phyloP scores from a whole-genome alignment of 2,888 invertebrate genomes.

The Chymomyza amoena region DNA sequence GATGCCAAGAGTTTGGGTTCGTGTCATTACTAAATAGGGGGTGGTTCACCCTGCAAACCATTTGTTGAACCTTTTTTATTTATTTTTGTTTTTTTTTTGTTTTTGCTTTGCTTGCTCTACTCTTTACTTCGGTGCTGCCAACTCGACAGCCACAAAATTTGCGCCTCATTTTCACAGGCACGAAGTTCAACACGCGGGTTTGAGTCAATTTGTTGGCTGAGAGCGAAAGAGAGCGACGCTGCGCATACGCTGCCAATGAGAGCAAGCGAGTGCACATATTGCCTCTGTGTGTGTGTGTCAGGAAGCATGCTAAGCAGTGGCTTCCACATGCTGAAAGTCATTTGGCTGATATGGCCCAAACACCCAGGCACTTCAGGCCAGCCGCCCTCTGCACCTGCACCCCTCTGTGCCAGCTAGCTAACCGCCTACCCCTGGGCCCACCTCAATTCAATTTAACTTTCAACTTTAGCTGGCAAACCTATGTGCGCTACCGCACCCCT shows the following conservation, averaged over 20 bases:
- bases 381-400: too few species aligned
- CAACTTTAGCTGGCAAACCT: conserved; percentile 48
- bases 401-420: too few species aligned
- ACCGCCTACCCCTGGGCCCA: conserved; percentile 23
- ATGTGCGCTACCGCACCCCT: conserved; percentile 1
- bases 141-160: conserved; percentile 63
- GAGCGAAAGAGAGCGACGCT: neutral
- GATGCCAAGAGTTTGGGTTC: conserved; percentile 28
- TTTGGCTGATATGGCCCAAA: conserved; percentile 44
- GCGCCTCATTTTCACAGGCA: conserved; percentile 67
- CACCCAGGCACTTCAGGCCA: conserved; percentile 16
- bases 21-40: conserved; percentile 70
- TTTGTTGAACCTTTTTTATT: conserved; percentile 65
- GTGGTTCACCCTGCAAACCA: conserved; percentile 54
- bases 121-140: conserved; percentile 30
- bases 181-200: conserved; percentile 6
- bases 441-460: conserved; percentile 71
- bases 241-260: neutral
- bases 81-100: conserved; percentile 27
- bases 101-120: neutral
- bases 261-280: conserved; percentile 55
- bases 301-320: conserved; percentile 71
- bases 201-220: conserved; percentile 1
- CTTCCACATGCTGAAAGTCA: conserved; percentile 71
- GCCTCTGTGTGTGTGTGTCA: conserved; percentile 37